These are phyloP conservation scores for Tinea pellionella DNA, from an alignment of 2,888 invertebrate species.

Conservation along the genomic window DNA sequence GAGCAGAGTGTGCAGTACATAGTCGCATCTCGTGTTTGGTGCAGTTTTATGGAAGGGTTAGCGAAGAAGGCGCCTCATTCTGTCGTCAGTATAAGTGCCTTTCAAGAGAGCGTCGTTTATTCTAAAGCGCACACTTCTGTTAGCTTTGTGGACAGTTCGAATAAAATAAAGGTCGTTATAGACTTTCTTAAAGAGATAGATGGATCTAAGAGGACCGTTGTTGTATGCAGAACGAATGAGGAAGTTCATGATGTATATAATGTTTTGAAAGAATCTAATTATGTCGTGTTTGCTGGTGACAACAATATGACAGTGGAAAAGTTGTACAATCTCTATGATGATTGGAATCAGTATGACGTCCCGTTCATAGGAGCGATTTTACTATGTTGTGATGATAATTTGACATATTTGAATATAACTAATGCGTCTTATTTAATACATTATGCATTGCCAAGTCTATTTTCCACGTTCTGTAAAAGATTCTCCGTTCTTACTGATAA, in stretches of 20 bases:
- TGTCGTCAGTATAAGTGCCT: conserved; percentile 76
- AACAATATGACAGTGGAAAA: conserved; percentile 46
- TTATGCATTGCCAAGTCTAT: conserved; percentile 74
- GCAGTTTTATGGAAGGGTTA: conserved; percentile 65
- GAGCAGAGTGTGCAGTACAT: conserved; percentile 68
- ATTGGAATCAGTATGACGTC: conserved; percentile 45
- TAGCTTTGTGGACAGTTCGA: conserved; percentile 39
- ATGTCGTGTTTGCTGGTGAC: conserved; percentile 38
- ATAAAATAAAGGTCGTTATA: conserved; percentile 51
- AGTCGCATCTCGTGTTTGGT: conserved; percentile 74
- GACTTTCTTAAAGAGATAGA: conserved; percentile 59
- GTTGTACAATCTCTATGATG: conserved; percentile 41
- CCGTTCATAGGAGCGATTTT: conserved; percentile 62
- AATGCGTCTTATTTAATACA: conserved; percentile 77
- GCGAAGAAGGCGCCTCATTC: conserved; percentile 68
- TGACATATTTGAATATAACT: conserved; percentile 72
- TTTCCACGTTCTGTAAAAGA: conserved; percentile 76
- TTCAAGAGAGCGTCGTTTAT: conserved; percentile 81
- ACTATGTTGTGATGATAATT: conserved; percentile 76
- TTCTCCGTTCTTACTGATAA: conserved; percentile 75
- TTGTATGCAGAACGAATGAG: conserved; percentile 70
- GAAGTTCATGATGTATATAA: conserved; percentile 59
- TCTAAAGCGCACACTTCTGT: conserved; percentile 60
- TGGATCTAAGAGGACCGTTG: conserved; percentile 63
- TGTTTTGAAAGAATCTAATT: conserved; percentile 27